These are phyloP conservation scores for Steinernema hermaphroditum DNA, from an alignment of 2,888 invertebrate species.

Conservation along the genomic window DNA sequence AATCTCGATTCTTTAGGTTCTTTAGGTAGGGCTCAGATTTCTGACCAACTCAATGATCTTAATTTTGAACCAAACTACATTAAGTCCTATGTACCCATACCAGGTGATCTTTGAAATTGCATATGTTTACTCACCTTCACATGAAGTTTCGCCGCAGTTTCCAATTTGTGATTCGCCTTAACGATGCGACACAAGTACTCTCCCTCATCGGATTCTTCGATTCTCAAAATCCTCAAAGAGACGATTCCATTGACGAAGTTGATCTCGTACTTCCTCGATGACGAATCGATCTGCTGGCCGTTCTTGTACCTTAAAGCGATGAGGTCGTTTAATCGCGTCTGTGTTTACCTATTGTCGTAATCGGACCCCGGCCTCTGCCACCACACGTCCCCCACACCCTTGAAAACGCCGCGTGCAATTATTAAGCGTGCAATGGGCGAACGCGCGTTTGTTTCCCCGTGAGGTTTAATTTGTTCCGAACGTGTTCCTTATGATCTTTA, in stretches of 20 bases:
- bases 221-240: neutral
- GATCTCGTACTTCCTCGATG: conserved; percentile 12
- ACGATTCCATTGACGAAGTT: neutral
- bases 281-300: conserved; percentile 26
- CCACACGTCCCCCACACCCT: conserved; percentile 6
- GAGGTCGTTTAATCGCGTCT: neutral
- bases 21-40: too few relatives aligned
- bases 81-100: too few relatives aligned
- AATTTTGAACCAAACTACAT: too few relatives aligned
- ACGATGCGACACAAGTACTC: neutral
- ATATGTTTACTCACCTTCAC: neutral
- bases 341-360: conserved; percentile 22
- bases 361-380: neutral
- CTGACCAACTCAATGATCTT: too few relatives aligned
- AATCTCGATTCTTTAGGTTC: too few relatives aligned
- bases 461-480: too few relatives aligned
- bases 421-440: neutral
- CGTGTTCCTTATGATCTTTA: too few relatives aligned
- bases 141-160: neutral
- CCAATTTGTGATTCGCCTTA: neutral
- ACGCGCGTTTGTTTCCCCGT: too few relatives aligned
- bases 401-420: neutral
- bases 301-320: conserved; percentile 33
- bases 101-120: too few relatives aligned
- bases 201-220: neutral